Evolutionary conservation across 1,140 invertebrate genomes (phyloP), one percentile per base, ranked within the genome.

Genomic region (Calliopsis andreniformis): DNA sequence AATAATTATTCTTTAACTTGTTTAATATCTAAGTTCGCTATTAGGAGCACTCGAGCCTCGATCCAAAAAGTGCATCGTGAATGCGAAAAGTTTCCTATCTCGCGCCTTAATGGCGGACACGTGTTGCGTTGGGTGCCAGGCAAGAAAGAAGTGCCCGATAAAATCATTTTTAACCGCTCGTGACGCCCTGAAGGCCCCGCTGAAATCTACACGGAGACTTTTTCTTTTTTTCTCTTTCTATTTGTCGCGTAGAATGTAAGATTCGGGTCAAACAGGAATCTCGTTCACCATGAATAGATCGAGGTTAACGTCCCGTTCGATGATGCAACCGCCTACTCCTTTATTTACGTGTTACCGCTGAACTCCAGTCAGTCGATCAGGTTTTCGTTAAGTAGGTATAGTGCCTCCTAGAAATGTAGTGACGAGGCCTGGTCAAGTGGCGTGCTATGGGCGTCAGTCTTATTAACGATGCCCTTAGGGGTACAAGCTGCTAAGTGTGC

Each of bases 181-280:
- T 16, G 30, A 8, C 30, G 20, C 10, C 8, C 23, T 2, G 16
- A 30, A 20, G 8, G 35, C 18, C 25, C 53, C 25, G 30, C 0
- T 39, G 55, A 47, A 49, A 70, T 61, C n/a, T 1, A 23, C 51
- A 25, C 35, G 32, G 28, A 0, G 3, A 6, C 3, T 8, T 28
- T 16, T 16, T 18, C 12, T 2, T 39, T 2, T 39, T 2, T 39
- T 14, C 20, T 25, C 18, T 0, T 7, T 14, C 43, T 14, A 23
- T 14, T 45, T 20, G 55, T 47, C 42, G 14, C 20, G 43, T 16
- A 45, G n/a, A 35, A 0, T 53, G 30, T n/a, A 30, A 71, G 39
- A 71, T 71, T 71, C 30, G 56, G 68, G 68, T 71, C 68, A 62
- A 6, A 25, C 30, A 8, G 45, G 43, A 71, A 47, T 73, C 58